Base-by-base conservation (phyloP, 2,888 invertebrate genomes). In the Hybos culiciformis region DNA sequence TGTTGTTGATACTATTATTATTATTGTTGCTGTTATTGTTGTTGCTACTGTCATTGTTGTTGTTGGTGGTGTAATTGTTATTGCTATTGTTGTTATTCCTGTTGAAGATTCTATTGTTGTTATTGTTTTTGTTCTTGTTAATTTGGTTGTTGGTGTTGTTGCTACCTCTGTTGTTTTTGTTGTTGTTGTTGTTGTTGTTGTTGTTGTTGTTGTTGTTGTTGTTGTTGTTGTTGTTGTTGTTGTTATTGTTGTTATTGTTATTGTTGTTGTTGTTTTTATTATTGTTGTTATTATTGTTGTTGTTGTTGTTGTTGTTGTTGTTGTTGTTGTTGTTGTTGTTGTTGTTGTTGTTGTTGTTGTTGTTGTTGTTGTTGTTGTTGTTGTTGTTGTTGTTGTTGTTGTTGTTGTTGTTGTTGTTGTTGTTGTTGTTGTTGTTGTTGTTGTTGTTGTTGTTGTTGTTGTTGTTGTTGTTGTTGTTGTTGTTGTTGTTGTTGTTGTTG, bases 301-400 rank as follows among this genome's bases (percentile, higher is more conserved):
- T 14, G 32, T 41, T 33, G 12, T 34, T 24, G n/a, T 20, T 7
- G 11, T 24, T 18, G 12, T 41, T 20, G 14, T 34, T 33, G 26
- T 29, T 11, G 18, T 29, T 19, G n/a, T 32, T 15, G 32, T 14
- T 39, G 39, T 31, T 21, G 39, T 32, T 6, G 26, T 31, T 26
- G 32, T 14, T 31, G 15, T 26, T 20, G 21, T 32, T 32, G 29
- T 31, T 12, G 24, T 39, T 29, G 34, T 18, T 33, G 34, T 15
- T 33, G 17, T 15, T 33, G 7, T 33, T 15, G 34, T 32, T 39
- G 15, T 34, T 21, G 43, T 29, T 41, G 14, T 21, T 37, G 26
- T 33, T 33, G 34, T 6, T 12, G 34, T 18, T 12, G 38, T 36
- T 41, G n/a, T 18, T 32, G 34, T 41, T 41, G n/a, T 12, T 41